Evolutionary conservation across 2,888 invertebrate genomes (phyloP).

Genomic region (Lampropteryx suffumata): DNA sequence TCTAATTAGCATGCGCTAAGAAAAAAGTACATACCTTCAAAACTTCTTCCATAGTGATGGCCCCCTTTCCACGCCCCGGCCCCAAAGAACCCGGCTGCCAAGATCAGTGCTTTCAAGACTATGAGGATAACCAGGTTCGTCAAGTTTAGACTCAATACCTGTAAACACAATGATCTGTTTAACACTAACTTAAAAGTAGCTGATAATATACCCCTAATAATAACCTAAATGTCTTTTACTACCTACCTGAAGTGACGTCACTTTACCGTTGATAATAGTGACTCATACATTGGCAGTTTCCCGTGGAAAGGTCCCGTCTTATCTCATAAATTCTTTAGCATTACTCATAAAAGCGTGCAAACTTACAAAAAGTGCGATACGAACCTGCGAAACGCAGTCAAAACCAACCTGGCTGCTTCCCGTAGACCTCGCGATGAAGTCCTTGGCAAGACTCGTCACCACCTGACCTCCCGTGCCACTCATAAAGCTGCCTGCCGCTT

Average conservation of each 20-base stretch:
- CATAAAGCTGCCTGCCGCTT: constrained; percentile 68
- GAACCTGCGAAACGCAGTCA: constrained; percentile 80
- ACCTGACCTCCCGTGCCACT: constrained; percentile 78
- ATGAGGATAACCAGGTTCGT: constrained; percentile 91
- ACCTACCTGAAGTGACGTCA: background rate
- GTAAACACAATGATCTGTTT: too few relatives aligned
- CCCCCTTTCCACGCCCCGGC: constrained; percentile 86
- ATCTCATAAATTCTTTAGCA: constrained; percentile 31
- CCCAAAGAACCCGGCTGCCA: constrained; percentile 91
- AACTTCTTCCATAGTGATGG: constrained; percentile 80
- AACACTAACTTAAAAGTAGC: constrained; percentile 13
- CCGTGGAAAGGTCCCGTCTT: constrained; percentile 14
- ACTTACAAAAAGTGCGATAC: constrained; percentile 48
- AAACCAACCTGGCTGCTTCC: constrained; percentile 87
- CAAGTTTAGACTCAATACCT: constrained; percentile 91
- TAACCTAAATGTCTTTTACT: too few relatives aligned
- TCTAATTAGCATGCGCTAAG: too few relatives aligned
- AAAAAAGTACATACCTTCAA: constrained; percentile 70
- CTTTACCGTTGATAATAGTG: constrained; percentile 10
- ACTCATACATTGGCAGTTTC: constrained; percentile 30
- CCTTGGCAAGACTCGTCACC: constrained; percentile 84
- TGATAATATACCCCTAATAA: constrained; percentile 13
- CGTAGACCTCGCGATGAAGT: constrained; percentile 86
- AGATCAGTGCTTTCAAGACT: constrained; percentile 90
- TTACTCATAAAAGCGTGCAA: constrained; percentile 48